Evolutionary conservation across 2,113 vertebrate species (phyloP).

Genomic region (Coryphaenoides rupestris): DNA sequence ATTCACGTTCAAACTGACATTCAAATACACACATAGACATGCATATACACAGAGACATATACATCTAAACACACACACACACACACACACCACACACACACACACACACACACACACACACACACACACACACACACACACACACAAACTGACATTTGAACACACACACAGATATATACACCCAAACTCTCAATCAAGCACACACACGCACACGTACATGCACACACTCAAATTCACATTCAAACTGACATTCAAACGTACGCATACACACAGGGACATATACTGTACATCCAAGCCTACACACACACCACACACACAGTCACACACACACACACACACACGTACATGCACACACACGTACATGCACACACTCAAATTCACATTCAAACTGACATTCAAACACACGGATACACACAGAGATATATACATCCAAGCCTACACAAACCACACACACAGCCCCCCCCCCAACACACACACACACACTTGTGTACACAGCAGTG

Average conservation of each 20-base stretch:
- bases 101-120: background rate
- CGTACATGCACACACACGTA: background rate
- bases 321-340: background rate
- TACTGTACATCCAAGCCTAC: too few species aligned
- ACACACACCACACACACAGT: slow-evolving; percentile 2
- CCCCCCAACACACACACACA: background rate
- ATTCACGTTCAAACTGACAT: background rate
- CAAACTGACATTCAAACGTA: background rate
- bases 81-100: background rate
- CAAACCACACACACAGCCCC: background rate
- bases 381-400: too few species aligned
- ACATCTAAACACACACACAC: background rate
- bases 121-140: slow-evolving; percentile 4
- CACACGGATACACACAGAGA: background rate
- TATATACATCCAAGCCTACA: background rate
- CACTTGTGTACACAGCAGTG: background rate
- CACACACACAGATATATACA: background rate
- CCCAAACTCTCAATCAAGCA: background rate
- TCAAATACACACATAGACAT: background rate
- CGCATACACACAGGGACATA: background rate
- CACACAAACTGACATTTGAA: background rate
- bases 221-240: too few species aligned
- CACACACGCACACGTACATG: too few species aligned
- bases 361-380: background rate
- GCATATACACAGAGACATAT: too few species aligned